Evolutionary conservation across 2,797 vertebrate genomes (phyloP).

Genomic region (Tinamus major): DNA sequence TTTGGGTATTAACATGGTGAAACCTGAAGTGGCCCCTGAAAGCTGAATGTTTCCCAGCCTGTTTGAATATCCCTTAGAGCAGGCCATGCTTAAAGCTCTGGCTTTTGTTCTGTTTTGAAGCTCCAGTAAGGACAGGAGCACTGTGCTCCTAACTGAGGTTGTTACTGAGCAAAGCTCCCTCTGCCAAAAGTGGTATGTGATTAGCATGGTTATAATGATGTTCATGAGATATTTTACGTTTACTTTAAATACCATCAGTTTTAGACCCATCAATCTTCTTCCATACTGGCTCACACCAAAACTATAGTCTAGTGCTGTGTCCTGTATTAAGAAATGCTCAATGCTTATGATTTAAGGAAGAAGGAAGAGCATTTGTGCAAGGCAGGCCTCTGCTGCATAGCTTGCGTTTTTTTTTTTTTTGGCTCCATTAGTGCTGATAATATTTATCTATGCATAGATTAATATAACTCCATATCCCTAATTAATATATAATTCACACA

Average conservation of each 20-base stretch:
- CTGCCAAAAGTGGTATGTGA: not conserved
- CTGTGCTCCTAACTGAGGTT: not conserved
- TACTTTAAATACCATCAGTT: not conserved
- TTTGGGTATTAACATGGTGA: not conserved
- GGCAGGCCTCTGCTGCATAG: not conserved
- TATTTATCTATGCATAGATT: not conserved
- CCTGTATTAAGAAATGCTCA: not conserved
- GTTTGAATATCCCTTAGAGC: not conserved
- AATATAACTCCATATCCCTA: not conserved
- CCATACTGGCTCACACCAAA: not conserved
- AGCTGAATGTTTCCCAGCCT: not conserved
- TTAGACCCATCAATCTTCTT: not conserved
- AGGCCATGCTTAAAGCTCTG: not conserved
- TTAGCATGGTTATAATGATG: not conserved
- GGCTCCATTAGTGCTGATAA: not conserved
- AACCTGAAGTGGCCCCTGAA: not conserved
- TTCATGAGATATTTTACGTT: not conserved
- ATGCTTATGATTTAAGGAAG: not conserved
- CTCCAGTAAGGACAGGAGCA: not conserved
- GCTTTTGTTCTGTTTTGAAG: not conserved
- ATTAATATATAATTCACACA: not conserved
- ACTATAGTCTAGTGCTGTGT: not conserved
- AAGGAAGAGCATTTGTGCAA: not conserved
- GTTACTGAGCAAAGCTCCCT: not conserved
- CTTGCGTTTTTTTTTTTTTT: not conserved